These are phyloP conservation scores for Spheniscus humboldti DNA, from an alignment of 2,797 vertebrate genomes.

Conservation along the genomic window DNA sequence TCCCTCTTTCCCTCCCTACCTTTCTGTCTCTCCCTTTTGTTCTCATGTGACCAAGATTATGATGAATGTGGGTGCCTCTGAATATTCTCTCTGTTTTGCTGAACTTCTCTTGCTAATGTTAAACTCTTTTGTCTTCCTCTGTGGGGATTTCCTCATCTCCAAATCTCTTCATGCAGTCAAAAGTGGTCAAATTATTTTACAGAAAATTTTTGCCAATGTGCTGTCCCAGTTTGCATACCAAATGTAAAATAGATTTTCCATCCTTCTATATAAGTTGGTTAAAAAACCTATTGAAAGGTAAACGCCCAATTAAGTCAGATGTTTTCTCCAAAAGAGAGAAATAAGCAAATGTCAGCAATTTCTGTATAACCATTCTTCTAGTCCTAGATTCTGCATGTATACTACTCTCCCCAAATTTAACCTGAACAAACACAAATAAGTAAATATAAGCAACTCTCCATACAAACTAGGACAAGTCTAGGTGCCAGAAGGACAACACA, in stretches of 20 bases:
- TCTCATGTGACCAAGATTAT: not conserved
- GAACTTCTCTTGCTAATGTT: not conserved
- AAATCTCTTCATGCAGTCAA: not conserved
- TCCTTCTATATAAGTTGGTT: not conserved
- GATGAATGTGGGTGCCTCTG: not conserved
- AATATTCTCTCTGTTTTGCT: not conserved
- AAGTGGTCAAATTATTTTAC: not conserved
- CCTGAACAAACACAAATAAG: not conserved
- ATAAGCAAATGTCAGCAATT: not conserved
- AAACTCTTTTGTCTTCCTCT: not conserved
- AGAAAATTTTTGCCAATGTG: not conserved
- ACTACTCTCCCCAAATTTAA: not conserved
- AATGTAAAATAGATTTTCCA: not conserved
- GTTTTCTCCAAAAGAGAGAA: not conserved
- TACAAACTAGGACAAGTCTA: not conserved
- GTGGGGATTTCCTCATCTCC: not conserved
- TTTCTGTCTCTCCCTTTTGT: not conserved
- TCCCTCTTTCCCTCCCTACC: not conserved
- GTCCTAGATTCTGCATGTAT: not conserved
- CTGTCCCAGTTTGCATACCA: not conserved
- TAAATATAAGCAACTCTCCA: not conserved
- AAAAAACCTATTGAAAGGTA: not conserved
- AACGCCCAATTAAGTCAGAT: not conserved
- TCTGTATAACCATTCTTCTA: not conserved
- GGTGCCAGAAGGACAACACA: not conserved